A percentile compares a stretch with the other conserved stretches of the same genome.
Evolutionary conservation across 1,140 invertebrate species (phyloP).

Genomic region (Bombus picipes): DNA sequence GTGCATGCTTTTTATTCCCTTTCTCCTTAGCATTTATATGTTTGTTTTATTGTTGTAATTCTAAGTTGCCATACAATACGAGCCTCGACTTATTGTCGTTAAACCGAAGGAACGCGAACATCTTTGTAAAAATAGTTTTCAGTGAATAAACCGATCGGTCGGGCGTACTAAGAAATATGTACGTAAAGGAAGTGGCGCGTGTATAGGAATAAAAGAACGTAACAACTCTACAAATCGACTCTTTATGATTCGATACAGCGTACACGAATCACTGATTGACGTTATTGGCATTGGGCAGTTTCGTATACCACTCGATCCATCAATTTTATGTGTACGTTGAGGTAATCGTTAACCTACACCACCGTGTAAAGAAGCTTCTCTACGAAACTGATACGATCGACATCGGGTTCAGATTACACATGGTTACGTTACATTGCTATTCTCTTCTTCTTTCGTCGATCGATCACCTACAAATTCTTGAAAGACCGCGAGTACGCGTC

Average conservation of each 20-base stretch:
- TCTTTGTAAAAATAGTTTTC: background rate
- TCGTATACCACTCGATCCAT: background rate
- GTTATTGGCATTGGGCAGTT: background rate
- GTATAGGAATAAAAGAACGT: background rate
- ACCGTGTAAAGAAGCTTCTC: constrained; percentile 4
- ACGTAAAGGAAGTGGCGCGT: background rate
- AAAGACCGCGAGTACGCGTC: background rate
- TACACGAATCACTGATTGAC: constrained; percentile 1
- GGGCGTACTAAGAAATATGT: background rate
- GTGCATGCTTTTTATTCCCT: background rate
- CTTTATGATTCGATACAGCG: background rate
- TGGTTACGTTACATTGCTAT: background rate
- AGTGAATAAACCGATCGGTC: background rate
- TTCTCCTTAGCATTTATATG: too few species aligned
- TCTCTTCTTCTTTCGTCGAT: background rate
- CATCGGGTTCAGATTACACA: background rate
- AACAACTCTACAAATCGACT: constrained; percentile 8
- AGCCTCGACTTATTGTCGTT: too few species aligned
- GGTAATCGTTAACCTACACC: background rate
- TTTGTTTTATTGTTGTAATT: background rate
- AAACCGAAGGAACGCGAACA: background rate
- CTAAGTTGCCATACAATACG: too few species aligned
- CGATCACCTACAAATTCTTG: background rate
- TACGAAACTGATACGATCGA: background rate
- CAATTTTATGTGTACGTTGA: background rate